These are phyloP conservation scores for Drosophila sechellia DNA, from an alignment of 1,140 invertebrate species.

Conservation along the genomic window DNA sequence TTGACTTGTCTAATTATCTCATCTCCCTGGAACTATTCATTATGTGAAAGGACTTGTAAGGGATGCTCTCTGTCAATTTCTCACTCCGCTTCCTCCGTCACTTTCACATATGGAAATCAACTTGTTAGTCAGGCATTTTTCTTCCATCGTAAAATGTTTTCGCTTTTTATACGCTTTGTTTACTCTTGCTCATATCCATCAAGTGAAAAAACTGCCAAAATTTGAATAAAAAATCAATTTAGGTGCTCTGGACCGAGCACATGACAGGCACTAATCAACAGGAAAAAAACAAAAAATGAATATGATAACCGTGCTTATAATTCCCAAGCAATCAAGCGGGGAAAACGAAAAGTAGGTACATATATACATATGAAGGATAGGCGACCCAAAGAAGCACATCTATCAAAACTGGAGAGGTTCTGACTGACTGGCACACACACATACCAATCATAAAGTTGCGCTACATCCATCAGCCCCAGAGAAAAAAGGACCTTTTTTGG, in stretches of 20 bases:
- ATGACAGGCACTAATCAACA: slow-evolving; percentile 38
- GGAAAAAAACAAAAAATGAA: slow-evolving; percentile 18
- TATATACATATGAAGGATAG: neutral
- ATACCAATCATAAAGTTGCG: slow-evolving; percentile 69
- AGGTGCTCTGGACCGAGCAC: slow-evolving; percentile 18
- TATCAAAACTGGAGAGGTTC: slow-evolving; percentile 46
- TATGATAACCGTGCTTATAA: slow-evolving; percentile 30
- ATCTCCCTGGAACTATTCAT: slow-evolving; percentile 41
- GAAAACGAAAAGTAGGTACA: neutral
- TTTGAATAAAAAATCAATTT: slow-evolving; percentile 81
- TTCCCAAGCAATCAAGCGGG: slow-evolving; percentile 33
- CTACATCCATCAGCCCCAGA: slow-evolving; percentile 61
- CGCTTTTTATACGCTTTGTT: slow-evolving; percentile 22
- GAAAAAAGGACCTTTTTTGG: neutral
- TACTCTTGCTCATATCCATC: slow-evolving; percentile 35
- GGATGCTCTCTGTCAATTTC: slow-evolving; percentile 9
- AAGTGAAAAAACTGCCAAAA: slow-evolving; percentile 32
- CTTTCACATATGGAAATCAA: slow-evolving; percentile 57
- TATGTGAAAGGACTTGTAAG: slow-evolving; percentile 21
- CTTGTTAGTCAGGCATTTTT: slow-evolving; percentile 37
- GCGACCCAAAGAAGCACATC: slow-evolving; percentile 33
- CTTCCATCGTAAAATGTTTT: slow-evolving; percentile 33
- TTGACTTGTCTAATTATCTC: slow-evolving; percentile 45
- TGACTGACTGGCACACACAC: slow-evolving; percentile 19
- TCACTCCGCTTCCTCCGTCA: slow-evolving; percentile 7